Conservation (phyloP, 2,888 invertebrate genomes). For the Eupithecia insigniata region DNA sequence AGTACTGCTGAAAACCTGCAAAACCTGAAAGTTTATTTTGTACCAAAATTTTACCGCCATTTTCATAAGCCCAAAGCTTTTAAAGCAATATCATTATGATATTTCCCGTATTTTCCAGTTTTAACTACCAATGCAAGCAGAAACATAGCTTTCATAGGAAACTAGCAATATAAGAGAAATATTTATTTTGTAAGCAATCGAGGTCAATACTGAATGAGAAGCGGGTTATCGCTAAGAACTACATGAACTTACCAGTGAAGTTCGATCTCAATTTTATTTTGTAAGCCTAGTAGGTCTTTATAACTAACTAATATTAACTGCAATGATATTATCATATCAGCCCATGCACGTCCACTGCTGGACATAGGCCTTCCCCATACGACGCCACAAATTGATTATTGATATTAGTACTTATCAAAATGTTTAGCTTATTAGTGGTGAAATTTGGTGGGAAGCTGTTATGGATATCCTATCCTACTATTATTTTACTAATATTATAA, state of each 20-base stretch:
- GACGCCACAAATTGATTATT: too few species aligned
- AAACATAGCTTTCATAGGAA: constrained; percentile 12
- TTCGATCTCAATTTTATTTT: background rate
- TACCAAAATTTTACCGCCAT: background rate
- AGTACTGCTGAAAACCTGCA: background rate
- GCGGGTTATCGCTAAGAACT: background rate
- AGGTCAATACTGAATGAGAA: constrained; percentile 15
- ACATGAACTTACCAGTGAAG: background rate
- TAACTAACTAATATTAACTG: too few species aligned
- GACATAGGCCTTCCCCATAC: too few species aligned
- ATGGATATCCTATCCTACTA: too few species aligned
- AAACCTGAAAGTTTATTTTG: background rate
- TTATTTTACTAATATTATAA: too few species aligned
- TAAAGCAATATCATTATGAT: background rate
- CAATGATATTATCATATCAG: too few species aligned
- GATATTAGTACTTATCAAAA: too few species aligned
- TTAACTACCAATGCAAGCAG: background rate
- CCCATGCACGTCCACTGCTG: too few species aligned
- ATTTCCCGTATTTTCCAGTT: constrained; percentile 4
- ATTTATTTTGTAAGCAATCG: constrained; percentile 10
- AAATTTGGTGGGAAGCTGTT: too few species aligned
- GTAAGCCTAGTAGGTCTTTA: too few species aligned
- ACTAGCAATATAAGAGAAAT: constrained; percentile 15
- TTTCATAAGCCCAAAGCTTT: constrained; percentile 1
- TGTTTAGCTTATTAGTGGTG: too few species aligned